Evolutionary conservation across 2,797 vertebrate genomes (phyloP).

Genomic region (Melanotaenia nigrans): DNA sequence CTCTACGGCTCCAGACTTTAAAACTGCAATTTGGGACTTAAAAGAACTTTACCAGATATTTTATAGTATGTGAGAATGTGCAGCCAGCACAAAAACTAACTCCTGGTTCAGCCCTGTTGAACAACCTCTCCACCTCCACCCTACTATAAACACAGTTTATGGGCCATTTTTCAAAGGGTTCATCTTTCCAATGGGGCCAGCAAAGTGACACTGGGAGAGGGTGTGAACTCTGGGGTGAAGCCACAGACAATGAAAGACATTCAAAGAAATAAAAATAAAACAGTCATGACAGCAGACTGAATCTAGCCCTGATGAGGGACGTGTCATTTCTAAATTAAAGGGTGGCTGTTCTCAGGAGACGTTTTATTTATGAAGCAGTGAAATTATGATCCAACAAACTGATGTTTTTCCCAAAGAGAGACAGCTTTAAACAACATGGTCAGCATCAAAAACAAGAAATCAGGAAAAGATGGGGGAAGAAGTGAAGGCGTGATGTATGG

Average conservation of each 20-base stretch:
- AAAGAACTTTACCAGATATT: slow-evolving; percentile 32
- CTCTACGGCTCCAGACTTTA: slow-evolving; percentile 5
- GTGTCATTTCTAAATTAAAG: slow-evolving; percentile 67
- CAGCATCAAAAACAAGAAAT: not conserved
- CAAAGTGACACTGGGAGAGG: slow-evolving; percentile 74
- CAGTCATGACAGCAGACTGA: slow-evolving; percentile 62
- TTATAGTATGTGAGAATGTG: slow-evolving; percentile 29
- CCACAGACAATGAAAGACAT: slow-evolving; percentile 69
- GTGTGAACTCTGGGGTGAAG: slow-evolving; percentile 74
- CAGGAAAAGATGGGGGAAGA: not conserved
- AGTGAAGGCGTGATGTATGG: not conserved
- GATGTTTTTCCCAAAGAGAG: slow-evolving; percentile 9
- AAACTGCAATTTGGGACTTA: slow-evolving; percentile 28
- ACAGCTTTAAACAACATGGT: slow-evolving; percentile 3
- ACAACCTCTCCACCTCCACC: slow-evolving; percentile 45
- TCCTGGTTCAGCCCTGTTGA: slow-evolving; percentile 30
- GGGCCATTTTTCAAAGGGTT: slow-evolving; percentile 67
- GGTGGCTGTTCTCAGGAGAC: slow-evolving; percentile 25
- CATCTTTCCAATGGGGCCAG: slow-evolving; percentile 64
- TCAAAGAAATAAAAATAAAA: slow-evolving; percentile 43
- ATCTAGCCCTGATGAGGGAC: slow-evolving; percentile 63
- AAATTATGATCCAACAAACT: slow-evolving; percentile 43
- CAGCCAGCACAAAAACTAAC: slow-evolving; percentile 19
- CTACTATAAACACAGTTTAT: slow-evolving; percentile 79
- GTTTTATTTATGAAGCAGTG: slow-evolving; percentile 50